Evolutionary conservation across 2,888 invertebrate genomes (phyloP).

Genomic region (Andrena bucephala): DNA sequence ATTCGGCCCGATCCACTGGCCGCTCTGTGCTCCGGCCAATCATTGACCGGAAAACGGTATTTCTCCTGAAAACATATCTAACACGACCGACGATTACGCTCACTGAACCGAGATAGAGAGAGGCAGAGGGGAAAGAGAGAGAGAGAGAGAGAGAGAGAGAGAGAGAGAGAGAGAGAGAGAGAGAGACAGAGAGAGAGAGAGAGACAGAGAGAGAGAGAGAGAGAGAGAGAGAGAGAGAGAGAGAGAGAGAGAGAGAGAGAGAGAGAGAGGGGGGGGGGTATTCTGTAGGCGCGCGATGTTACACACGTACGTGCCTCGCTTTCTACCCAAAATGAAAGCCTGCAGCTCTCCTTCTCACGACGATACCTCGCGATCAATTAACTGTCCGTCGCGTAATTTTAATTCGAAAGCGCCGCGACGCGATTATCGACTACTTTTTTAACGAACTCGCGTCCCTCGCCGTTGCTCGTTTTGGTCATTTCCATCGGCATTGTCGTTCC

Average conservation of each 20-base stretch:
- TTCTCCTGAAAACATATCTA: slow-evolving; percentile 58
- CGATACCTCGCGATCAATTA: slow-evolving; percentile 24
- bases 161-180: too few species aligned
- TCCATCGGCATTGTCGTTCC: not conserved
- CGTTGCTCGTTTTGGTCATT: not conserved
- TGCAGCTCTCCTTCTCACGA: not conserved
- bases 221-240: too few species aligned
- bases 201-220: too few species aligned
- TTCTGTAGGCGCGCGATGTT: slow-evolving; percentile 23
- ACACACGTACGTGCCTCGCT: slow-evolving; percentile 25
- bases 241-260: too few species aligned
- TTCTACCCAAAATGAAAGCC: not conserved
- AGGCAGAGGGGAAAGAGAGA: too few species aligned
- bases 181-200: too few species aligned
- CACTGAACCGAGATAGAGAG: slow-evolving; percentile 17
- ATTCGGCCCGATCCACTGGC: slow-evolving; percentile 54
- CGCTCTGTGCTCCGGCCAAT: slow-evolving; percentile 46
- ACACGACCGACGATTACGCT: slow-evolving; percentile 53
- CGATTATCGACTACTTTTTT: slow-evolving; percentile 11
- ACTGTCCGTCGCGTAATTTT: not conserved
- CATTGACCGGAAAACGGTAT: slow-evolving; percentile 61
- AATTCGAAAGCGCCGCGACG: too few species aligned
- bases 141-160: too few species aligned
- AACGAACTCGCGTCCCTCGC: not conserved
- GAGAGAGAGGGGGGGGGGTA: not conserved